phyloP scores from a whole-genome alignment of 1,140 invertebrate species.

The Paraescarpia echinospica region DNA sequence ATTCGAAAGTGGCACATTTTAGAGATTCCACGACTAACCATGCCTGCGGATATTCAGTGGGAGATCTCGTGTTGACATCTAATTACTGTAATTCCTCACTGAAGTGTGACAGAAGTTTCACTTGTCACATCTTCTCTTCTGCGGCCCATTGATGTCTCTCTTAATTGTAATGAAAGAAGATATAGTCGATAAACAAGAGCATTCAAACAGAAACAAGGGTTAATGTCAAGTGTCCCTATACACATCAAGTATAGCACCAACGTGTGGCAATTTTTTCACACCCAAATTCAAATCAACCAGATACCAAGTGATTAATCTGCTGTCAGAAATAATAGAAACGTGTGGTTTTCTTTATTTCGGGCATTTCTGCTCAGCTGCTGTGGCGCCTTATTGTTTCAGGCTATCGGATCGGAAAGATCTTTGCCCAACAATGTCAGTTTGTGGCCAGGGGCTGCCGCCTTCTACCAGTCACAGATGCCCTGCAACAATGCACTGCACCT shows the following conservation, averaged over 20 bases:
- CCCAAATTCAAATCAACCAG: not conserved
- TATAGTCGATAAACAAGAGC: not conserved
- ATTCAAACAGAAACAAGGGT: not conserved
- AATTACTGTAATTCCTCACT: constrained; percentile 1
- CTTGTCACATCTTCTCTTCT: not conserved
- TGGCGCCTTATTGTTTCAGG: not conserved
- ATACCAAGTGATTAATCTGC: not conserved
- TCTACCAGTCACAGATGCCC: not conserved
- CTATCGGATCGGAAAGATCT: not conserved
- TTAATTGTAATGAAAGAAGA: not conserved
- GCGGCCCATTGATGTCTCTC: not conserved
- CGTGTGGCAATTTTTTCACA: not conserved
- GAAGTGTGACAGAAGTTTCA: not conserved
- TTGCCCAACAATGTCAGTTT: not conserved
- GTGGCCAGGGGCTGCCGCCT: not conserved
- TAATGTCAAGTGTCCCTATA: not conserved
- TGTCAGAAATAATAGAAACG: constrained; percentile 6
- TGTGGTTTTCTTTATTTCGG: not conserved
- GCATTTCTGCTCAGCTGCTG: not conserved
- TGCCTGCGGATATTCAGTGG: not conserved
- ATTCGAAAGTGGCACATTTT: not conserved
- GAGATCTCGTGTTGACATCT: not conserved
- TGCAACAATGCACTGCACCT: not conserved
- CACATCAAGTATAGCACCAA: not conserved
- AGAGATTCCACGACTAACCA: not conserved